Base-by-base conservation (phyloP, 2,113 vertebrate species). In the Desmodus rotundus region DNA sequence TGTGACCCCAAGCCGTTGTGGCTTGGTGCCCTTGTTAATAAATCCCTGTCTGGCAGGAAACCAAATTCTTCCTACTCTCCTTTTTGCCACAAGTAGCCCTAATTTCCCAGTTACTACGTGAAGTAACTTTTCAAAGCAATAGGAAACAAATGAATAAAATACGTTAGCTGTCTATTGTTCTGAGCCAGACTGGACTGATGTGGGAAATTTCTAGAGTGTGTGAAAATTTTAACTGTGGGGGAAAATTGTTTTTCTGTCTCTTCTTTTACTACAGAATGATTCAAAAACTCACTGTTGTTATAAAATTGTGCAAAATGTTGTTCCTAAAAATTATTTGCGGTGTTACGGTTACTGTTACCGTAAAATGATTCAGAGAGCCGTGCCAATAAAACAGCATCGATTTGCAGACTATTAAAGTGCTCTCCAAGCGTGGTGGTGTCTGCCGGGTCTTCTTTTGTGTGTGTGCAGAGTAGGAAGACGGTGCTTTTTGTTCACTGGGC, bases 391-490 rank as follows among this genome's bases (percentile, higher is more conserved):
- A 70, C n/a, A 24, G 67, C 61, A 56, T 94, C 56, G 7, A 52
- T 85, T 80, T 77, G 54, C 94, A 95, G 94, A 74, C 43, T 50
- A 90, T 92, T 96, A 81, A 96, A 73, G 80, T 83, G 65, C 20
- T 90, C 45, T 87, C 77, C 54, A 28, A 36, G 70, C 67, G 67
- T 67, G 56, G 9, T 31, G 10, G 74, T 90, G 7, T 77, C 96
- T 52, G 4, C 5, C 0, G 50, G 16, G 90, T 70, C 19, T 52
- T 65, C 84, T 58, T 95, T 76, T 89, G 58, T 96, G 73, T 93
- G 1, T 70, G 81, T 65, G 87, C 67, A 17, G 82, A 36, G 61
- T 68, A 52, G 52, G 68, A 43, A 22, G n/a, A 45, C 83, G 19
- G n/a, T 73, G 19, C 68, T 90, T 89, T 63, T 81, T 56, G 81